A percentile compares a stretch with the other conserved stretches of the same genome.
phyloP scores from a whole-genome alignment of 2,888 invertebrate genomes.

The Agriopis marginaria region DNA sequence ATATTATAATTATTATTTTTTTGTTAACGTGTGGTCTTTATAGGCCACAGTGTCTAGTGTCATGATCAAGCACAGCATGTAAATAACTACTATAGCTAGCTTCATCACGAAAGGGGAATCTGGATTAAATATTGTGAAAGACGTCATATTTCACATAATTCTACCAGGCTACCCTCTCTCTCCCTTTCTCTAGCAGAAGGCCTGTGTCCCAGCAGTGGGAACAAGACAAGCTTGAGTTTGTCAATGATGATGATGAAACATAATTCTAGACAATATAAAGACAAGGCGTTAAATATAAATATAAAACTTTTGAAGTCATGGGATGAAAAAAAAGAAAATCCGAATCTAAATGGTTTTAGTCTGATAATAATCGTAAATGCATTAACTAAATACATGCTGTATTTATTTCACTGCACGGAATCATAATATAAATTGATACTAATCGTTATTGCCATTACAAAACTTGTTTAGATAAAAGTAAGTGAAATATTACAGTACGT shows the following conservation, averaged over 20 bases:
- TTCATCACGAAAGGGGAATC: constrained; percentile 35
- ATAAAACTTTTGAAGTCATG: not conserved
- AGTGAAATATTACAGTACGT: constrained; percentile 72
- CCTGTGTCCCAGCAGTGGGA: too few relatives aligned
- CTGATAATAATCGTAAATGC: not conserved
- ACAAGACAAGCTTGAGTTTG: too few relatives aligned
- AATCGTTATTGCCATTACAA: constrained; percentile 4
- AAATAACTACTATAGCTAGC: constrained; percentile 28
- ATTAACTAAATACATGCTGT: not conserved
- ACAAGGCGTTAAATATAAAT: not conserved
- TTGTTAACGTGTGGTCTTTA: constrained; percentile 19
- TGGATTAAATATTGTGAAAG: constrained; percentile 36
- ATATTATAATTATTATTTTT: too few relatives aligned
- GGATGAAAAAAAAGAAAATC: not conserved
- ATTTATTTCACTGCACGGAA: not conserved
- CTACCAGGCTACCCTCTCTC: not conserved
- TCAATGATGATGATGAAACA: not conserved
- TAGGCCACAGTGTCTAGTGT: constrained; percentile 28
- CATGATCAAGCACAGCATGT: constrained; percentile 36
- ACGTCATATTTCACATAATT: constrained; percentile 24
- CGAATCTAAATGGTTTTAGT: not conserved
- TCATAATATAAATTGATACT: constrained; percentile 1
- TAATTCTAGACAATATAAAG: too few relatives aligned
- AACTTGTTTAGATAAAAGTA: constrained; percentile 57
- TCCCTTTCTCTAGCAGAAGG: too few relatives aligned